Conservation (phyloP, 2,797 vertebrate genomes). For the Lagodon rhomboides region DNA sequence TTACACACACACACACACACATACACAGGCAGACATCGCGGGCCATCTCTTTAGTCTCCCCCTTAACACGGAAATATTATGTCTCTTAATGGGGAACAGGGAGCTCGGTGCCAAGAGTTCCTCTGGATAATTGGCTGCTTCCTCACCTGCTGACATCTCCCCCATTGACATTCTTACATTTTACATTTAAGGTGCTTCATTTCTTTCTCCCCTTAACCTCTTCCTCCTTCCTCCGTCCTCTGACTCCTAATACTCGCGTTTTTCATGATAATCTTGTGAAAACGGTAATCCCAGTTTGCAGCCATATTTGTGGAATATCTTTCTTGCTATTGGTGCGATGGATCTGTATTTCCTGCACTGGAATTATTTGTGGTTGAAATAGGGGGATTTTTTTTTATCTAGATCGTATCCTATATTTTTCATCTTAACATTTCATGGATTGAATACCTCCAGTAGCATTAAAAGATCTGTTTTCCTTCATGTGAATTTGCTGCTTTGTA, state of each 20-base stretch:
- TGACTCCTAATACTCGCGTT: constrained; percentile 20
- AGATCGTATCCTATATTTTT: constrained; percentile 10
- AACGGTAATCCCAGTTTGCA: constrained; percentile 58
- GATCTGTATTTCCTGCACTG: constrained; percentile 3
- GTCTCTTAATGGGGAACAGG: constrained; percentile 90
- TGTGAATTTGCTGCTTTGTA: constrained; percentile 14
- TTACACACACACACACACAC: constrained; percentile 7
- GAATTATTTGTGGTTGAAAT: background rate
- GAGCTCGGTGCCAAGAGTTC: constrained; percentile 88
- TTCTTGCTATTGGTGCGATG: constrained; percentile 25
- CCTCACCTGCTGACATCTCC: constrained; percentile 88
- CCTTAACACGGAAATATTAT: constrained; percentile 92
- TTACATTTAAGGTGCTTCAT: constrained; percentile 71
- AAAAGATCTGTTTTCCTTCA: constrained; percentile 18
- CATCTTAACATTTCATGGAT: background rate
- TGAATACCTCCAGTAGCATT: background rate
- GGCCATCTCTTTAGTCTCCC: constrained; percentile 70
- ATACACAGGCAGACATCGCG: background rate
- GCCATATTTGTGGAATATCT: constrained; percentile 81
- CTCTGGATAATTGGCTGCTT: constrained; percentile 90
- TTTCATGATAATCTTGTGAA: background rate
- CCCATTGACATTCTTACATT: constrained; percentile 76
- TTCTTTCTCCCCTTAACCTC: constrained; percentile 46
- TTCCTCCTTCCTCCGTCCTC: constrained; percentile 24
- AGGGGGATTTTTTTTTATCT: background rate